phyloP scores from a whole-genome alignment of 2,888 invertebrate species.

The Dichetophora obliterata region DNA sequence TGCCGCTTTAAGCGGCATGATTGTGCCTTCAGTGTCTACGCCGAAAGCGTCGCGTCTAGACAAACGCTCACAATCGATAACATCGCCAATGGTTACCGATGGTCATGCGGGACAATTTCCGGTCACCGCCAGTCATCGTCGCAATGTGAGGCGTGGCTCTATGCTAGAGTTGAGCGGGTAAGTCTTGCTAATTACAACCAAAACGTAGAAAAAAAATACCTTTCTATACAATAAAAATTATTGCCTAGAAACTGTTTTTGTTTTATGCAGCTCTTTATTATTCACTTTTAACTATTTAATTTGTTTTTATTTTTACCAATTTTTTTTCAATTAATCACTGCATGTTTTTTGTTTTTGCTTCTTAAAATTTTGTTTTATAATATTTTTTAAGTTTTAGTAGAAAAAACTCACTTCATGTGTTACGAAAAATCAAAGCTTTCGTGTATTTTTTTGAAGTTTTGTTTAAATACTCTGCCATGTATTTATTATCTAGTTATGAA shows the following conservation, averaged over 20 bases:
- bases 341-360: slow-evolving; percentile 29
- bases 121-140: slow-evolving; percentile 77
- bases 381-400: too few species aligned
- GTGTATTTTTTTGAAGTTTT: too few species aligned
- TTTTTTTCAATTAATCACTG: neutral
- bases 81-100: slow-evolving; percentile 53
- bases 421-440: too few species aligned
- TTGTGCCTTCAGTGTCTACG: slow-evolving; percentile 69
- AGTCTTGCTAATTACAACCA: slow-evolving; percentile 59
- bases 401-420: too few species aligned
- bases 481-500: too few species aligned
- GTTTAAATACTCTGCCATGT: too few species aligned
- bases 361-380: too few species aligned
- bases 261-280: neutral
- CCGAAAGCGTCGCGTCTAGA: slow-evolving; percentile 63
- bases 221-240: neutral
- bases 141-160: slow-evolving; percentile 82
- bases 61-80: slow-evolving; percentile 64
- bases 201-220: neutral
- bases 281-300: slow-evolving; percentile 14
- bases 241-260: neutral
- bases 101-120: slow-evolving; percentile 76
- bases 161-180: slow-evolving; percentile 86
- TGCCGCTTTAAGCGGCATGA: slow-evolving; percentile 65
- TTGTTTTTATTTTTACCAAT: slow-evolving; percentile 23